Conservation (phyloP, 1,140 invertebrate species). For the Trypoxylus dichotomus region DNA sequence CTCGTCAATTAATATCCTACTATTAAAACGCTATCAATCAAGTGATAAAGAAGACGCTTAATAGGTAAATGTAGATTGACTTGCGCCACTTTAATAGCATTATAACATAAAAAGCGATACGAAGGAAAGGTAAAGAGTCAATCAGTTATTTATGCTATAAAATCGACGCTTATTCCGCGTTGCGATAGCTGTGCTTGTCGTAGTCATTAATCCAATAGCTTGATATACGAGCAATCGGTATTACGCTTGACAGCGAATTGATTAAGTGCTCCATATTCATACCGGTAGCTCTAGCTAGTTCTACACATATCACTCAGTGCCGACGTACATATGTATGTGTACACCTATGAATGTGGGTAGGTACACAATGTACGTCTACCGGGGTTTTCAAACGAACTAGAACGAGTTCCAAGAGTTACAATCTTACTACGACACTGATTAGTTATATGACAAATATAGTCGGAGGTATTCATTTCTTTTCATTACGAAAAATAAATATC, state of each 20-base stretch:
- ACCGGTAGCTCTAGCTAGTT: conserved; percentile 17
- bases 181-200: conserved; percentile 36
- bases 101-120: conserved; percentile 27
- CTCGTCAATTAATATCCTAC: too few species aligned
- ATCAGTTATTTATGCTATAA: conserved; percentile 41
- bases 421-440: too few species aligned
- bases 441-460: too few species aligned
- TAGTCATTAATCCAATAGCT: conserved; percentile 41
- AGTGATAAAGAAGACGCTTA: too few species aligned
- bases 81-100: background rate
- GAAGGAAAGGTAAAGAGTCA: conserved; percentile 31
- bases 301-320: background rate
- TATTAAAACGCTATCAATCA: too few species aligned
- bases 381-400: background rate
- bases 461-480: too few species aligned
- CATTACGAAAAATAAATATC: too few species aligned
- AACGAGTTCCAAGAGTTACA: too few species aligned
- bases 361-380: background rate
- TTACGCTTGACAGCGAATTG: conserved; percentile 44
- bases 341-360: background rate
- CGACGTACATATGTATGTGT: background rate
- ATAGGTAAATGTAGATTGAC: background rate
- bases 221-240: conserved; percentile 44
- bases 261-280: conserved; percentile 41
- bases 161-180: conserved; percentile 34